Percentiles rank a stretch among this genome's conserved stretches.
Evolutionary conservation across 2,888 invertebrate genomes (phyloP).

Genomic region (Ornithoptera alexandrae): DNA sequence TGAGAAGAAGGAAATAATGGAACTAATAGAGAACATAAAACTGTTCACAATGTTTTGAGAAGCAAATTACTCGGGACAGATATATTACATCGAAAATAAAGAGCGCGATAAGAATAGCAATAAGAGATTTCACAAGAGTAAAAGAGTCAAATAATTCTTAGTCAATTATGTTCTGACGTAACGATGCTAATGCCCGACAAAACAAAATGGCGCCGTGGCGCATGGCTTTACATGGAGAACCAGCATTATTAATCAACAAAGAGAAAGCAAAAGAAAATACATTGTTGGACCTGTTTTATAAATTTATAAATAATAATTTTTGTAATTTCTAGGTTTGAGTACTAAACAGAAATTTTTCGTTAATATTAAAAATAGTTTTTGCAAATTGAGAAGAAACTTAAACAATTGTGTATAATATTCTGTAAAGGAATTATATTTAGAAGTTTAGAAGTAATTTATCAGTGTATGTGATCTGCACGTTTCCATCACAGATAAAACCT

Average conservation of each 20-base stretch:
- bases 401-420: neutral
- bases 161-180: conserved; percentile 2
- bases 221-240: neutral
- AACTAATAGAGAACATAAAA: neutral
- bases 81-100: neutral
- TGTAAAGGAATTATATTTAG: too few relatives aligned
- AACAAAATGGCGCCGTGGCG: conserved; percentile 22
- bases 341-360: neutral
- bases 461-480: too few relatives aligned
- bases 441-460: too few relatives aligned
- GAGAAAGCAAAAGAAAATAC: neutral
- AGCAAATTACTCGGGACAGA: neutral
- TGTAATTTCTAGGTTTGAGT: neutral
- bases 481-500: too few relatives aligned
- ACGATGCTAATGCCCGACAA: conserved; percentile 12
- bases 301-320: neutral
- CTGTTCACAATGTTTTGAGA: neutral
- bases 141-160: conserved; percentile 10
- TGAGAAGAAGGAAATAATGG: neutral
- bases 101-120: neutral
- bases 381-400: conserved; percentile 6
- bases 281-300: neutral
- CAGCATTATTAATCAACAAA: neutral
- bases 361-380: neutral
- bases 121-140: neutral